These are phyloP conservation scores for Polyodon spathula DNA, from an alignment of 2,113 vertebrate genomes.

Conservation along the genomic window DNA sequence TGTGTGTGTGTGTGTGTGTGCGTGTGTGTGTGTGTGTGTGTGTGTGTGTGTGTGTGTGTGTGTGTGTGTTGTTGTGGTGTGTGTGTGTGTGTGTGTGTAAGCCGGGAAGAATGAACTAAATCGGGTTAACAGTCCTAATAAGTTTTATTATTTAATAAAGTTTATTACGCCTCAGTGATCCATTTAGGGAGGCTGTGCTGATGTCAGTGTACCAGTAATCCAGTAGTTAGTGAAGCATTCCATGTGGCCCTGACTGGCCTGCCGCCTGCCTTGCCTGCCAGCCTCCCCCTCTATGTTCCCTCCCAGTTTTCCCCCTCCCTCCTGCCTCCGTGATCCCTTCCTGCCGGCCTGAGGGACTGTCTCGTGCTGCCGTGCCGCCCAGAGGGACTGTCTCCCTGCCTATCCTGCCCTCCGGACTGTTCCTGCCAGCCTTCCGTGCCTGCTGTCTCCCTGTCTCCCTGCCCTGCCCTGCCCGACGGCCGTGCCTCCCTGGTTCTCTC, in stretches of 20 bases:
- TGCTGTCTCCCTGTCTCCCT: too few relatives aligned
- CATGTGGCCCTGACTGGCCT: conserved; percentile 61
- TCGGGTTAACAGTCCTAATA: conserved; percentile 99
- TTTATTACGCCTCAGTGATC: conserved; percentile 98
- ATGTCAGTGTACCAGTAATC: conserved; percentile 93
- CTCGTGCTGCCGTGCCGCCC: conserved; percentile 40
- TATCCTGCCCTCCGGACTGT: too few relatives aligned
- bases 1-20: conserved; percentile 50
- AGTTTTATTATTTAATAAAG: conserved; percentile 99
- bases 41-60: too few relatives aligned
- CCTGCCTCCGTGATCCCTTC: background rate
- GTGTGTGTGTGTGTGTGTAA: conserved; percentile 76
- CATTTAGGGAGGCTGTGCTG: conserved; percentile 95
- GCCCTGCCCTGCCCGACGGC: too few relatives aligned
- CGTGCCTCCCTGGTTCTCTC: too few relatives aligned
- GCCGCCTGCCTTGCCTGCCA: conserved; percentile 45
- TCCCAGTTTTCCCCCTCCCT: background rate
- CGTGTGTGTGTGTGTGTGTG: conserved; percentile 43
- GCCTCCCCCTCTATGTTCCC: conserved; percentile 25
- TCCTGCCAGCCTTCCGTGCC: too few relatives aligned
- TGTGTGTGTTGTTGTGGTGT: conserved; percentile 45
- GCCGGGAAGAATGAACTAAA: conserved; percentile 99
- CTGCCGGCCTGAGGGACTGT: conserved; percentile 23
- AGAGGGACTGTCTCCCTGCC: conserved; percentile 13
- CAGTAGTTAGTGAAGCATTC: conserved; percentile 69